Evolutionary conservation across 2,888 invertebrate species (phyloP).

Genomic region (Sphecodes monilicornis): DNA sequence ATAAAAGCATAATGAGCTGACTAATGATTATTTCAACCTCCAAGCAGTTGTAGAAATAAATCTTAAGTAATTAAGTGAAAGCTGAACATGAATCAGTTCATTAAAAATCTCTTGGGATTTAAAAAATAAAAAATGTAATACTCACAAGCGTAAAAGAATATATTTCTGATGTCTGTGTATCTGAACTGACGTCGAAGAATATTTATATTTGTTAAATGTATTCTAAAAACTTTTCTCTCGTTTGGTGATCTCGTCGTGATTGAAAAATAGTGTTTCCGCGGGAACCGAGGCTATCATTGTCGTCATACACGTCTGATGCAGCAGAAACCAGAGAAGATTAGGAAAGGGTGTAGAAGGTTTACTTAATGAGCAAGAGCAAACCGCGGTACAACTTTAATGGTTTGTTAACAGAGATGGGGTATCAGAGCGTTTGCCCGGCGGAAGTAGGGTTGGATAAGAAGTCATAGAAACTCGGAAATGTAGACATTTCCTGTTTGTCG

Average conservation of each 20-base stretch:
- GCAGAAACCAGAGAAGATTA: conserved; percentile 52
- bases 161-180: too few relatives aligned
- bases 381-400: conserved; percentile 78
- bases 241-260: background rate
- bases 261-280: background rate
- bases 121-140: too few relatives aligned
- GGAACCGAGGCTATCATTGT: conserved; percentile 14
- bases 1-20: too few relatives aligned
- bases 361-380: conserved; percentile 73
- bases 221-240: too few relatives aligned
- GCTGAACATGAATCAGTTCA: background rate
- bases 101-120: background rate
- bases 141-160: too few relatives aligned
- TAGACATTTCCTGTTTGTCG: conserved; percentile 72
- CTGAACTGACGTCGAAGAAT: background rate
- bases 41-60: background rate
- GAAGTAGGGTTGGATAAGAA: conserved; percentile 70
- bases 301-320: conserved; percentile 21
- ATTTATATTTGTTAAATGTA: background rate
- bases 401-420: conserved; percentile 77
- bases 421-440: conserved; percentile 72
- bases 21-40: background rate
- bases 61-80: background rate
- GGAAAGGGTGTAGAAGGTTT: conserved; percentile 60
- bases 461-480: conserved; percentile 74